phyloP scores from a whole-genome alignment of 2,797 vertebrate species.

The Aphelocoma californica region DNA sequence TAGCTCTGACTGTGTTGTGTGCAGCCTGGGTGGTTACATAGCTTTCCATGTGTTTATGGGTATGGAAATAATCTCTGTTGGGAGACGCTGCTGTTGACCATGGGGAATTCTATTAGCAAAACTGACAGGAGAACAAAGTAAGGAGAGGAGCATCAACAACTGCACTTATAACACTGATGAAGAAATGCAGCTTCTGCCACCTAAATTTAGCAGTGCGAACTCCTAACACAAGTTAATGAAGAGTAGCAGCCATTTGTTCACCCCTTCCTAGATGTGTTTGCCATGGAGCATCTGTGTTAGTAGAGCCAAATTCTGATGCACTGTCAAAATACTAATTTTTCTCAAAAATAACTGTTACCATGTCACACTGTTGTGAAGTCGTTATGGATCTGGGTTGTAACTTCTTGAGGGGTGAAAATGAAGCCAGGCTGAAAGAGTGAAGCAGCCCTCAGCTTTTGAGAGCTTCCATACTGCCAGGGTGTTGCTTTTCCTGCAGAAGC shows the following conservation, averaged over 20 bases:
- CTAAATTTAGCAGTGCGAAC: neutral
- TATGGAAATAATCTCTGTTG: neutral
- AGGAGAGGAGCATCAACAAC: neutral
- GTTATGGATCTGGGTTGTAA: neutral
- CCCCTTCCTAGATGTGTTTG: neutral
- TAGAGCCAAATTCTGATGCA: neutral
- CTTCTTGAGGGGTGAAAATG: neutral
- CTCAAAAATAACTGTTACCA: neutral
- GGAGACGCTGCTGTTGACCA: neutral
- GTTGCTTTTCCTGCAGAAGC: neutral
- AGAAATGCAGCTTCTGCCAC: neutral
- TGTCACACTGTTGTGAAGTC: neutral
- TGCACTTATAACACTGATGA: neutral
- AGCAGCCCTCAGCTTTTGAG: neutral
- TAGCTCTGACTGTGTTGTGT: neutral
- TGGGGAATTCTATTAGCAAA: neutral
- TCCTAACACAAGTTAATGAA: neutral
- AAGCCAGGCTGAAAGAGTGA: neutral
- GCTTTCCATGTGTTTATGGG: neutral
- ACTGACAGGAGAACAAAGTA: neutral
- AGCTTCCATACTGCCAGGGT: rapidly evolving
- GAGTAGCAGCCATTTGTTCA: neutral
- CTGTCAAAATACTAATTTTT: neutral
- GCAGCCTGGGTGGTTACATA: neutral
- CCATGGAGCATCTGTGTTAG: neutral